Evolutionary conservation across 2,113 vertebrate species (phyloP).

Genomic region (Sturnus vulgaris): DNA sequence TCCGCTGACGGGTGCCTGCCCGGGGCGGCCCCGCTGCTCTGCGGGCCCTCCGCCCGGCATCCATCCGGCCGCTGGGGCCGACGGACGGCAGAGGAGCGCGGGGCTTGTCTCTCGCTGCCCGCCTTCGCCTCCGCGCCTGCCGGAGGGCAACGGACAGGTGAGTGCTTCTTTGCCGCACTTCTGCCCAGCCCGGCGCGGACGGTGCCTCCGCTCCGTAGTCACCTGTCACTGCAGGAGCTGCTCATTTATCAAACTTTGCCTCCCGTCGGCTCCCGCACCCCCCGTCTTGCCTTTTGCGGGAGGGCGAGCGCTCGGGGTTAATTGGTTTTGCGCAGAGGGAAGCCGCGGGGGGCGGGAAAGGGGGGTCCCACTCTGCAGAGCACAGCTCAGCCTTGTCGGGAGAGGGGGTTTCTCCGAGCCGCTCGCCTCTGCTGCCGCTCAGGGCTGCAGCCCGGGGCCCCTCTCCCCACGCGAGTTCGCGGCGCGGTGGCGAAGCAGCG

Average conservation of each 20-base stretch:
- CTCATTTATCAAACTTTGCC: constrained; percentile 67
- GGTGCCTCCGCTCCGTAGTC: background rate
- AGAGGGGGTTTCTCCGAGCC: background rate
- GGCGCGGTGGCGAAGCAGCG: background rate
- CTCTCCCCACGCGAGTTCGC: background rate
- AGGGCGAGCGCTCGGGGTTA: background rate
- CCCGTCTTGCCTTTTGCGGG: background rate
- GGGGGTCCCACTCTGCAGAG: background rate
- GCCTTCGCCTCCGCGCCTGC: background rate
- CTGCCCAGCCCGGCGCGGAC: background rate
- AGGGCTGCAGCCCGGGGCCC: background rate
- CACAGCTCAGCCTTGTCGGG: background rate
- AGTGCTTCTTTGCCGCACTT: constrained; percentile 6
- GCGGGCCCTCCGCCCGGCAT: background rate
- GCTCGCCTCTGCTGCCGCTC: background rate
- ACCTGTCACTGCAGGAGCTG: background rate
- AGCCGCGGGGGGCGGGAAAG: background rate
- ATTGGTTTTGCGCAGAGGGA: background rate
- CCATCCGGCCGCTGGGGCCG: background rate
- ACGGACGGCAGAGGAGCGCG: background rate
- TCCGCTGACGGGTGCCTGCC: background rate
- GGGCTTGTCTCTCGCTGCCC: background rate
- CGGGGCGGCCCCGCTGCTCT: background rate
- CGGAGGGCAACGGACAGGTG: constrained; percentile 55
- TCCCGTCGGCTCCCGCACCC: background rate